Evolutionary conservation across 64 coral and sea anemone genomes (phyloP).

Genomic region (Montipora foliosa): DNA sequence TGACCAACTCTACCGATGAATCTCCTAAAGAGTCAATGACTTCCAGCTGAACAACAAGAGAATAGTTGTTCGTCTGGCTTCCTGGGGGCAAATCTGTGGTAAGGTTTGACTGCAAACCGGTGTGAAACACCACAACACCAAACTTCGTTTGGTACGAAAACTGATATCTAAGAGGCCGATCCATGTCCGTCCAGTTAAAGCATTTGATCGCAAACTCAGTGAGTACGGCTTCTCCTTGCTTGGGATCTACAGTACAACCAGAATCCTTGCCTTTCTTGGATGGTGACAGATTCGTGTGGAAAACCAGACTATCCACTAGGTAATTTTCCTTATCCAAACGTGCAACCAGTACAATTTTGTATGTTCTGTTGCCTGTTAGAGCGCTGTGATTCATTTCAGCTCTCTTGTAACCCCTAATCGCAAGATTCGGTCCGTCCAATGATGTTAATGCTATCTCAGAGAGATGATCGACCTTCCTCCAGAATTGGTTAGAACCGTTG

Average conservation of each 20-base stretch:
- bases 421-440: slow-evolving; percentile 69
- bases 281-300: slow-evolving; percentile 70
- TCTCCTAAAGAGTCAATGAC: slow-evolving; percentile 76
- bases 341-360: neutral
- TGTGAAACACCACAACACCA: slow-evolving; percentile 79
- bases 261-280: neutral
- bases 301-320: neutral
- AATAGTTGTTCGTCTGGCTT: slow-evolving; percentile 45
- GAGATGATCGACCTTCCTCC: slow-evolving; percentile 37
- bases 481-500: neutral
- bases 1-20: slow-evolving; percentile 17
- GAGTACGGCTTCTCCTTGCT: slow-evolving; percentile 57
- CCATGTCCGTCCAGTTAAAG: slow-evolving; percentile 39
- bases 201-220: slow-evolving; percentile 72
- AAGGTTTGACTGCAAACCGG: slow-evolving; percentile 5
- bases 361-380: slow-evolving; percentile 1
- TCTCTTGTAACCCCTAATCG: slow-evolving; percentile 20
- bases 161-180: slow-evolving; percentile 71
- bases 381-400: neutral
- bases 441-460: slow-evolving; percentile 54
- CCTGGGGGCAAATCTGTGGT: slow-evolving; percentile 71
- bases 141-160: slow-evolving; percentile 61
- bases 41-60: slow-evolving; percentile 43
- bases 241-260: slow-evolving; percentile 29
- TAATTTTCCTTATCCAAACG: neutral